These are phyloP conservation scores for Catalaphyllia jardinei DNA, from an alignment of 64 coral and sea anemone genomes.

Conservation along the genomic window DNA sequence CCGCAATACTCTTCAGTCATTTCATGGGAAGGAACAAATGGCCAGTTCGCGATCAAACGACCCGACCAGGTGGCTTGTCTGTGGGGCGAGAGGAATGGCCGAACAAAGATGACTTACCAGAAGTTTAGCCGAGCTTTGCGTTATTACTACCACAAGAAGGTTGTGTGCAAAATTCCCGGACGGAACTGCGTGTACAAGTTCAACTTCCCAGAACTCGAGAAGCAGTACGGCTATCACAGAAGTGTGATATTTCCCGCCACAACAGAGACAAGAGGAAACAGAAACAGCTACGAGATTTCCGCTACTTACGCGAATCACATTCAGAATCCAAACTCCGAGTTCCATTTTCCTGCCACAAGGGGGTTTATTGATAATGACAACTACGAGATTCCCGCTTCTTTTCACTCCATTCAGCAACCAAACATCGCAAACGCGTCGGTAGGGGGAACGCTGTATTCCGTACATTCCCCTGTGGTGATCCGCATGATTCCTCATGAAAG, in stretches of 20 bases:
- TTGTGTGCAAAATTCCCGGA: slow-evolving; percentile 26
- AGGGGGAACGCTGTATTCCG: no score
- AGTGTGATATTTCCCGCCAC: not conserved
- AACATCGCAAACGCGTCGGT: not conserved
- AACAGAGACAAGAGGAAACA: not conserved
- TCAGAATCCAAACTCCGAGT: no score
- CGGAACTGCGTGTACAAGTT: slow-evolving; percentile 42
- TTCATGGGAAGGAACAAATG: slow-evolving; percentile 27
- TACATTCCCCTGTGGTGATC: no score
- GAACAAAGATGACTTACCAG: slow-evolving; percentile 50
- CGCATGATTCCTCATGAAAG: no score
- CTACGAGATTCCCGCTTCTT: not conserved
- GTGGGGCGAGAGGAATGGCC: slow-evolving; percentile 39
- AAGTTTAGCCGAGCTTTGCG: slow-evolving; percentile 41
- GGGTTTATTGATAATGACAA: not conserved
- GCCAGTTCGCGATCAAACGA: slow-evolving; percentile 27
- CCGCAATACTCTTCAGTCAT: slow-evolving; percentile 5
- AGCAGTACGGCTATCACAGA: slow-evolving; percentile 2
- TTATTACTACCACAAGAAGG: slow-evolving; percentile 42
- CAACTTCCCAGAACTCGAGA: slow-evolving; percentile 4
- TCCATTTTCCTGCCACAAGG: not conserved
- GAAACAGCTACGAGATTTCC: not conserved
- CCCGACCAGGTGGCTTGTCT: slow-evolving; percentile 11
- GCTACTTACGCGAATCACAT: no score
- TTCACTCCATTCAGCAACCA: not conserved